Percentiles rank a stretch among this genome's conserved stretches.
Conservation (phyloP, 2,113 vertebrate genomes). For the human region DNA sequence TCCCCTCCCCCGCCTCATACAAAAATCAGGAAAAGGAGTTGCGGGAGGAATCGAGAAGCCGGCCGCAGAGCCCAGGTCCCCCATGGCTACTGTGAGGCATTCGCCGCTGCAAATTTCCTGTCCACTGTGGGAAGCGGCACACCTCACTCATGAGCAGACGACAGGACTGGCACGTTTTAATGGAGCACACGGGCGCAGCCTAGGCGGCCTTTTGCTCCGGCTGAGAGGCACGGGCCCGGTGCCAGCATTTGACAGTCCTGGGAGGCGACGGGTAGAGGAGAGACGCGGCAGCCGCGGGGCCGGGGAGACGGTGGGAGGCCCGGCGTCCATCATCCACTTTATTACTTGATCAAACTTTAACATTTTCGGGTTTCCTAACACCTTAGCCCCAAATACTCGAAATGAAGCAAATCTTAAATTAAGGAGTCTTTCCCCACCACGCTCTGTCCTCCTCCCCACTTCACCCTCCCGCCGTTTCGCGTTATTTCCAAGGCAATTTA, state of each 20-base stretch:
- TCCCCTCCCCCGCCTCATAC: not conserved
- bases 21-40: not conserved
- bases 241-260: not conserved
- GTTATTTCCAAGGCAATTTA: not conserved
- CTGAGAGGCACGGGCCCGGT: not conserved
- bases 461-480: not conserved
- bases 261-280: not conserved
- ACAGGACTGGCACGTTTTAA: not conserved
- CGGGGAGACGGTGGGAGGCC: not conserved
- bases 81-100: not conserved
- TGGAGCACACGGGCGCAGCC: not conserved
- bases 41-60: not conserved
- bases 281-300: not conserved
- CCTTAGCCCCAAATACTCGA: not conserved
- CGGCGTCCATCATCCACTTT: not conserved
- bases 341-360: slow-evolving; percentile 32
- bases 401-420: not conserved
- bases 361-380: not conserved
- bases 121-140: not conserved
- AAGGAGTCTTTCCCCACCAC: not conserved
- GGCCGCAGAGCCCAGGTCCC: not conserved
- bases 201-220: not conserved
- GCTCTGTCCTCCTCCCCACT: not conserved
- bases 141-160: not conserved
- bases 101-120: not conserved